These are phyloP conservation scores for Dryomyza anilis DNA, from an alignment of 2,888 invertebrate species.

Conservation along the genomic window DNA sequence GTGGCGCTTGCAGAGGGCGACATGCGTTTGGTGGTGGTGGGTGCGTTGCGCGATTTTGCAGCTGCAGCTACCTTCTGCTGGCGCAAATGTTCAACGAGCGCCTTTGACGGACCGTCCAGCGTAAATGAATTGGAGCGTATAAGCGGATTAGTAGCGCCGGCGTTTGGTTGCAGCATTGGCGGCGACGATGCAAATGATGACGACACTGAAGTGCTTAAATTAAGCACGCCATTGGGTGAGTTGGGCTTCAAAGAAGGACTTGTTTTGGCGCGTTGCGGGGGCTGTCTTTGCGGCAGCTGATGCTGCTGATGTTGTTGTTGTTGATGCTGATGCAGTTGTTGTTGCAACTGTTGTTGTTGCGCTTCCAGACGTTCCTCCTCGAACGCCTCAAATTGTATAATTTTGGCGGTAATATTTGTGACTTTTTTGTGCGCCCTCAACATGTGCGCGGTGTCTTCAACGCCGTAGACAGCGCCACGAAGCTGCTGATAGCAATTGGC, in stretches of 20 bases:
- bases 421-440: slow-evolving; percentile 25
- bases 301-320: too few species aligned
- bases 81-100: slow-evolving; percentile 62
- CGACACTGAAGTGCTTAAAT: background rate
- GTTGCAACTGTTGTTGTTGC: slow-evolving; percentile 35
- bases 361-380: slow-evolving; percentile 1
- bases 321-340: too few species aligned
- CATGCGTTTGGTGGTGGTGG: background rate
- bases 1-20: slow-evolving; percentile 37
- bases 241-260: slow-evolving; percentile 45
- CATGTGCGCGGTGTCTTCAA: slow-evolving; percentile 20
- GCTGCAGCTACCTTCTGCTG: slow-evolving; percentile 29
- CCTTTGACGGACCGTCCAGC: slow-evolving; percentile 77
- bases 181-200: background rate
- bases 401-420: slow-evolving; percentile 33
- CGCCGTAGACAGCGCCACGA: too few species aligned
- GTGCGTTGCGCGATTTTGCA: too few species aligned
- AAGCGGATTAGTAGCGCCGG: too few species aligned
- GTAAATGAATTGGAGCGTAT: slow-evolving; percentile 80
- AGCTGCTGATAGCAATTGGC: slow-evolving; percentile 23
- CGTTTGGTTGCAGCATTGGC: too few species aligned
- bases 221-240: background rate
- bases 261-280: slow-evolving; percentile 48
- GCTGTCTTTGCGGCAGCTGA: slow-evolving; percentile 31
- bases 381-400: slow-evolving; percentile 29